Percentiles rank a stretch among this genome's conserved stretches.
phyloP scores from a whole-genome alignment of 2,797 vertebrate species.

The Craterocephalus amniculus region DNA sequence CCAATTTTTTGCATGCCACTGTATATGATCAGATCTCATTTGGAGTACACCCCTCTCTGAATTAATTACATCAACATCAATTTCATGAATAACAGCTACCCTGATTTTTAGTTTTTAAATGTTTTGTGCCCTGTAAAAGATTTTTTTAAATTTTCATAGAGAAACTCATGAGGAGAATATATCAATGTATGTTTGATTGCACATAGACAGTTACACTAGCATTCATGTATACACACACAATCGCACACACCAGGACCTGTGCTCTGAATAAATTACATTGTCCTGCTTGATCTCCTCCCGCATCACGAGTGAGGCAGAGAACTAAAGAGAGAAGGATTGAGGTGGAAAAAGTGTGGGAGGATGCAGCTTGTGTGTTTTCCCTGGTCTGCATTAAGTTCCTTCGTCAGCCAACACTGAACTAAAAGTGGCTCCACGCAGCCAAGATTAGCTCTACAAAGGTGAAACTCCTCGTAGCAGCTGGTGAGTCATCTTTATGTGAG shows the following conservation, averaged over 20 bases:
- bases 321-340: constrained; percentile 18
- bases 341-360: constrained; percentile 17
- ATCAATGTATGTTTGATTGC: constrained; percentile 7
- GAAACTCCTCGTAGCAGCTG: constrained; percentile 51
- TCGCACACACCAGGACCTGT: constrained; percentile 18
- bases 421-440: constrained; percentile 76
- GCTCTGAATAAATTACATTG: constrained; percentile 42
- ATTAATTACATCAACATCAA: background rate
- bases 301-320: constrained; percentile 37
- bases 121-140: background rate
- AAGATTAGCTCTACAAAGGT: constrained; percentile 77
- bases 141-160: background rate
- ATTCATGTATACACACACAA: background rate
- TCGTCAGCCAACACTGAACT: constrained; percentile 66
- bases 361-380: constrained; percentile 48
- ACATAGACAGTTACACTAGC: background rate
- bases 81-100: background rate
- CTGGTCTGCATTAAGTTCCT: constrained; percentile 57
- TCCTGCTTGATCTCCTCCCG: constrained; percentile 46
- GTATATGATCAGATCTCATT: background rate
- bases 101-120: background rate
- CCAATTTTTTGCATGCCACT: background rate
- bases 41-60: too few species aligned
- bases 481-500: constrained; percentile 68
- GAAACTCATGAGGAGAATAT: background rate